Evolutionary conservation across 2,113 vertebrate genomes (phyloP).

Genomic region (Chloroceryle aenea): DNA sequence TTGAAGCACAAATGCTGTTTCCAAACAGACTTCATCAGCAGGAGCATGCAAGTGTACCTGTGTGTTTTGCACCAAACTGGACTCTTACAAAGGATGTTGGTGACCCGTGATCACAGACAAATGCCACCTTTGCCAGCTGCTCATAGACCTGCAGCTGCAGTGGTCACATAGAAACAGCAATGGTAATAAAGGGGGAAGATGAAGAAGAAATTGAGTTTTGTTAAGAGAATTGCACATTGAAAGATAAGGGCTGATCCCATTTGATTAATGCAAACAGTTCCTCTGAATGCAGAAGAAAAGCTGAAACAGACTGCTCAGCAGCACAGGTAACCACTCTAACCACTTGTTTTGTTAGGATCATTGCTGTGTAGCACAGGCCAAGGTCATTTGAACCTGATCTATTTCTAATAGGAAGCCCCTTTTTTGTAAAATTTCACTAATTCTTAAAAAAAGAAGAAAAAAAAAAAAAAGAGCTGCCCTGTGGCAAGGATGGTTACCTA

Average conservation of each 20-base stretch:
- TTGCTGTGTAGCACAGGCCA: neutral
- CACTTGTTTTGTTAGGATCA: neutral
- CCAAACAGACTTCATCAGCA: neutral
- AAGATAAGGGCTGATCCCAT: neutral
- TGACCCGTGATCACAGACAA: neutral
- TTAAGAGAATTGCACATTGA: neutral
- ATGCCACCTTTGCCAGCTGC: neutral
- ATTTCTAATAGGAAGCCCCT: neutral
- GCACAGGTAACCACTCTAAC: neutral
- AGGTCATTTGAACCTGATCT: neutral
- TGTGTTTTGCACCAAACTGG: neutral
- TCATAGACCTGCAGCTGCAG: neutral
- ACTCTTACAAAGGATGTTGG: fast-evolving
- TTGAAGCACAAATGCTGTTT: neutral
- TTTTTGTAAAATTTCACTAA: neutral
- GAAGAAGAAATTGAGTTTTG: neutral
- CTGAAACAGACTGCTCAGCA: neutral
- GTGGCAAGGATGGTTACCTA: neutral
- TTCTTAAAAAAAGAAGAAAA: neutral
- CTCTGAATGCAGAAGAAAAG: neutral
- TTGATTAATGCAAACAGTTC: neutral
- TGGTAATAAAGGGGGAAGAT: neutral
- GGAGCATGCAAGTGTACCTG: fast-evolving
- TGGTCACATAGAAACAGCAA: neutral
- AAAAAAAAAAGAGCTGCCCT: neutral